These are phyloP conservation scores for Proisotoma minuta DNA, from an alignment of 2,888 invertebrate genomes.

Conservation along the genomic window DNA sequence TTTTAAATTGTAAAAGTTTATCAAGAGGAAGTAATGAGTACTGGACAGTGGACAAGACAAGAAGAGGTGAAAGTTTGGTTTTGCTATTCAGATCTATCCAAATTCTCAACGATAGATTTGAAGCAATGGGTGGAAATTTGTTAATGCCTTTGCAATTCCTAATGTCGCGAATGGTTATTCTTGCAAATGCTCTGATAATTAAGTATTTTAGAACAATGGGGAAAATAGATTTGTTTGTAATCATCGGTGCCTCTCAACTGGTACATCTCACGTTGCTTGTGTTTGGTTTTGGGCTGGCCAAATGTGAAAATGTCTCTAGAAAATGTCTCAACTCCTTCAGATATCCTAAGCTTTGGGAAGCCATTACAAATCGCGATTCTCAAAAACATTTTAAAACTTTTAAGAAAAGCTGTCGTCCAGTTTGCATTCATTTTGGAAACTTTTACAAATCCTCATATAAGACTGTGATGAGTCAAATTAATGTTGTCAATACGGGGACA, in stretches of 20 bases:
- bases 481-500: too few relatives aligned
- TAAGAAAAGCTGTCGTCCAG: background rate
- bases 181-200: background rate
- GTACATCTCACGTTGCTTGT: background rate
- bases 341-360: background rate
- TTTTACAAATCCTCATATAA: background rate
- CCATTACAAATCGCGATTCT: background rate
- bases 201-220: background rate
- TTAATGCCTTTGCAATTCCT: background rate
- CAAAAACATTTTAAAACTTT: background rate
- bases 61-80: background rate
- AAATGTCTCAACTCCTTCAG: background rate
- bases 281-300: too few relatives aligned
- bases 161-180: background rate
- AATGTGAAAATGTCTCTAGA: background rate
- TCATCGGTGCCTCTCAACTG: background rate
- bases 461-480: background rate
- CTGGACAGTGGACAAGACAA: background rate
- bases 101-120: background rate
- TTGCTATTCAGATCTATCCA: background rate
- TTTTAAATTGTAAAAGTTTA: too few relatives aligned
- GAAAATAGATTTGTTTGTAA: background rate
- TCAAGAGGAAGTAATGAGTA: too few relatives aligned
- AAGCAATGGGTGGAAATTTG: background rate
- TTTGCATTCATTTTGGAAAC: background rate